Percentiles rank a stretch among this genome's conserved stretches.
Conservation (phyloP, 2,888 invertebrate genomes). For the Carterocephalus palaemon region DNA sequence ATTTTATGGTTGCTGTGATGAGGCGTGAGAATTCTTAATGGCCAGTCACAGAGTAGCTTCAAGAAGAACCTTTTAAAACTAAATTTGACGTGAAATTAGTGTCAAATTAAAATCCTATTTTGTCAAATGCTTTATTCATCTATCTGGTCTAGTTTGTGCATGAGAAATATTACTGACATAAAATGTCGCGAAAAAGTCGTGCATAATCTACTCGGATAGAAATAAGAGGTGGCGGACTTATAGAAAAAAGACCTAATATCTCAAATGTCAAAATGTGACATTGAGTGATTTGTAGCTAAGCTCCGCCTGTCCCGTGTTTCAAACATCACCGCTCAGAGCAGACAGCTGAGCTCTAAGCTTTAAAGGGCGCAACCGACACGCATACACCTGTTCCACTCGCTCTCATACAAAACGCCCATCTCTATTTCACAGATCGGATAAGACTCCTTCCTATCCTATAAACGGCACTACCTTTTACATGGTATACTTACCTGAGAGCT, state of each 20-base stretch:
- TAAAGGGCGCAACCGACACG: conserved; percentile 63
- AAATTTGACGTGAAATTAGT: conserved; percentile 16
- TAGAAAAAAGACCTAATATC: conserved; percentile 80
- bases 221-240: conserved; percentile 70
- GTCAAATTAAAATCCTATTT: conserved; percentile 11
- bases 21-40: conserved; percentile 59
- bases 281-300: conserved; percentile 81
- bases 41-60: conserved; percentile 39
- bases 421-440: conserved; percentile 58
- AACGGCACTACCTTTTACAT: conserved; percentile 66
- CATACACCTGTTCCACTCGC: conserved; percentile 62
- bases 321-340: conserved; percentile 77
- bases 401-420: conserved; percentile 44
- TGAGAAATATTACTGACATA: conserved; percentile 1
- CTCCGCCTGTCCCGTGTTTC: conserved; percentile 81
- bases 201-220: conserved; percentile 29
- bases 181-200: conserved; percentile 14
- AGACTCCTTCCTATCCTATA: conserved; percentile 70
- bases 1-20: conserved; percentile 61
- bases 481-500: conserved; percentile 75
- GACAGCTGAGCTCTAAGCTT: conserved; percentile 77
- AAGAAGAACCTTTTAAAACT: conserved; percentile 24
- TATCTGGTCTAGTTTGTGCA: conserved; percentile 8
- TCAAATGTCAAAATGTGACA: conserved; percentile 80
- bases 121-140: not conserved